phyloP scores from a whole-genome alignment of 1,140 invertebrate genomes.

The Drosophila sulfurigaster region DNA sequence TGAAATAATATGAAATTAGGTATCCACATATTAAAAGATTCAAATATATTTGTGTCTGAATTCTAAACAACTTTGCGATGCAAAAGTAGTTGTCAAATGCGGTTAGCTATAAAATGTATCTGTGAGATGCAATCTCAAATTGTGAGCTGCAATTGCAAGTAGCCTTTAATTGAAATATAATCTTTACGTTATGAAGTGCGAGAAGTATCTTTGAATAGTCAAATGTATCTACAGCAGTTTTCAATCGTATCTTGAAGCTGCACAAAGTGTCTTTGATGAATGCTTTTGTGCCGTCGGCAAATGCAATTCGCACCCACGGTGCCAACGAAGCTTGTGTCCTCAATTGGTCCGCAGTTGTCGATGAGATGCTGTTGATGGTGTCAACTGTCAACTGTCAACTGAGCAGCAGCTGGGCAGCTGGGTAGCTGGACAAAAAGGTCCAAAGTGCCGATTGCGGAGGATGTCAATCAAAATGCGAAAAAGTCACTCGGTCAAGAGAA shows the following conservation, averaged over 20 bases:
- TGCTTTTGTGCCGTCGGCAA: too few relatives aligned
- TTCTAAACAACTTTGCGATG: too few relatives aligned
- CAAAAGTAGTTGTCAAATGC: too few relatives aligned
- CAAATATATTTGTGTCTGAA: not conserved
- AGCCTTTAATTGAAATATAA: too few relatives aligned
- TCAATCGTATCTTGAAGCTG: too few relatives aligned
- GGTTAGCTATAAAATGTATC: too few relatives aligned
- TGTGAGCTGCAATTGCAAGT: too few relatives aligned
- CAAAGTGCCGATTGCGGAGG: constrained; percentile 44
- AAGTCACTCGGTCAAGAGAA: constrained; percentile 54
- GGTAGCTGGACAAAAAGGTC: constrained; percentile 4
- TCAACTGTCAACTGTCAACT: constrained; percentile 21
- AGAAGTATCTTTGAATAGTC: not conserved
- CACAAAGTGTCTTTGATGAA: too few relatives aligned
- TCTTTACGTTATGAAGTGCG: not conserved
- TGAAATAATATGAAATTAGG: too few relatives aligned
- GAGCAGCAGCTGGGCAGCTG: constrained; percentile 3
- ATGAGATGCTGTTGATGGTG: not conserved
- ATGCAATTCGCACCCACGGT: too few relatives aligned
- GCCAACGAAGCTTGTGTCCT: not conserved
- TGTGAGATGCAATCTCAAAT: too few relatives aligned
- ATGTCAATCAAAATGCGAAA: constrained; percentile 64
- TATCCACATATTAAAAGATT: not conserved
- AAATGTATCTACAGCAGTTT: too few relatives aligned
- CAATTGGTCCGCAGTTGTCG: not conserved